Conservation (phyloP, 1,140 invertebrate genomes). For the Drosophila hydei region DNA sequence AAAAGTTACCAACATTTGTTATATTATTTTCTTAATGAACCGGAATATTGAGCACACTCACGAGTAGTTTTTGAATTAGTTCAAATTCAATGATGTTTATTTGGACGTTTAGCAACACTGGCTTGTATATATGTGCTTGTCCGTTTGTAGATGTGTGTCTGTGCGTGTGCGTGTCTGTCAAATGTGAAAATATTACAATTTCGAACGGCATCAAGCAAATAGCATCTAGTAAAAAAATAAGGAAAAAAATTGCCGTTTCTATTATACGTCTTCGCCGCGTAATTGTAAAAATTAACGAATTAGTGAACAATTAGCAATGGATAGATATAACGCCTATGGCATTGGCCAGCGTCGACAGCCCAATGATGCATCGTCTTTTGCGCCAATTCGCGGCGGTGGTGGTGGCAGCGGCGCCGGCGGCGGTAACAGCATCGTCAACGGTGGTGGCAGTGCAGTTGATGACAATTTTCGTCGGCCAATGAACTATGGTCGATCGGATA, state of each 20-base stretch:
- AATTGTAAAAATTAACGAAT: constrained; percentile 1
- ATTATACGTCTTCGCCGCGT: constrained; percentile 4
- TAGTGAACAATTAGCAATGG: constrained; percentile 34
- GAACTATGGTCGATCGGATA: constrained; percentile 33
- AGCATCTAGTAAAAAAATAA: constrained; percentile 7
- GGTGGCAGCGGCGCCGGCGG: constrained; percentile 8
- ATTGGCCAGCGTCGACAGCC: constrained; percentile 58
- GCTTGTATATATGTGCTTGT: not conserved
- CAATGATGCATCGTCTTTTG: constrained; percentile 41
- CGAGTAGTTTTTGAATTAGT: not conserved
- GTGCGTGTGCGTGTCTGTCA: constrained; percentile 42
- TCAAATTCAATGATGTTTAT: not conserved
- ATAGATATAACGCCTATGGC: constrained; percentile 59
- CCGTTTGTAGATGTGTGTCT: not conserved
- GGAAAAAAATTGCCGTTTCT: not conserved
- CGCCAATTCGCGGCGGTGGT: constrained; percentile 34
- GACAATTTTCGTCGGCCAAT: constrained; percentile 42
- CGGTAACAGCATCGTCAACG: not conserved
- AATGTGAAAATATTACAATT: constrained; percentile 45
- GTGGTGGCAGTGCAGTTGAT: constrained; percentile 10
- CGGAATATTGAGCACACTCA: not conserved
- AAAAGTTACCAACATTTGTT: not conserved
- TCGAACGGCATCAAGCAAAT: constrained; percentile 30
- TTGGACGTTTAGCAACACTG: constrained; percentile 24
- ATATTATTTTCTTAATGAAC: not conserved